Percentiles rank a stretch among this genome's conserved stretches.
Conservation (phyloP, 2,888 invertebrate species). For the Eristalis intricaria region DNA sequence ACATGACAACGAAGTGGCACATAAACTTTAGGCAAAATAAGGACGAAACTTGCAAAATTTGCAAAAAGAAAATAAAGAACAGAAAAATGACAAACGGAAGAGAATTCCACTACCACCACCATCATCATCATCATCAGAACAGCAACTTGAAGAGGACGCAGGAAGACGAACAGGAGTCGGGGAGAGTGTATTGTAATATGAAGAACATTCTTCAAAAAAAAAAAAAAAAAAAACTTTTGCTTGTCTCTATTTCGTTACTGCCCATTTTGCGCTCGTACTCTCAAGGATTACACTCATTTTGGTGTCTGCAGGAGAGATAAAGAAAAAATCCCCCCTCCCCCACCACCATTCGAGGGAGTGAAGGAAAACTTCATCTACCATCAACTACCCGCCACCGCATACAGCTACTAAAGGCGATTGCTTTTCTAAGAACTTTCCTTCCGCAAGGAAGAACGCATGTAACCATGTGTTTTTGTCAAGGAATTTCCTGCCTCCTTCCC, state of each 20-base stretch:
- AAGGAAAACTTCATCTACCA: neutral
- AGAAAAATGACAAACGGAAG: neutral
- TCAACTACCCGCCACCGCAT: neutral
- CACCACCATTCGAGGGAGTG: neutral
- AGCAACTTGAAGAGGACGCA: neutral
- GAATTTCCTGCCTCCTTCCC: neutral
- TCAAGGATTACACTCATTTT: slow-evolving; percentile 40
- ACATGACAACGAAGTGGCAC: neutral
- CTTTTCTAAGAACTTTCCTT: slow-evolving; percentile 18
- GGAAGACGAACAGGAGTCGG: neutral
- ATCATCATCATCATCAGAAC: neutral
- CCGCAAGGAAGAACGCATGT: slow-evolving; percentile 21
- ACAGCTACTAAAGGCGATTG: slow-evolving; percentile 11
- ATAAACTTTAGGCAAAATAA: neutral
- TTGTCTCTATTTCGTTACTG: slow-evolving; percentile 23
- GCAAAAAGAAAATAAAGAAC: neutral
- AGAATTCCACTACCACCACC: slow-evolving; percentile 16
- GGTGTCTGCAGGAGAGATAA: slow-evolving; percentile 29
- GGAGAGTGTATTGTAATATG: slow-evolving; percentile 40
- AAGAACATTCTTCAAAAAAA: slow-evolving; percentile 51
- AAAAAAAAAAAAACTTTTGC: slow-evolving; percentile 34
- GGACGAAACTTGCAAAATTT: slow-evolving; percentile 42
- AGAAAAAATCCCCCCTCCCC: neutral
- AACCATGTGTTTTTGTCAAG: slow-evolving; percentile 4
- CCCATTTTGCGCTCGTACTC: slow-evolving; percentile 8